Percentiles rank a stretch among this genome's conserved stretches.
These are phyloP conservation scores for Heteromormyrus szaboi DNA, from an alignment of 2,797 vertebrate genomes.

Conservation along the genomic window DNA sequence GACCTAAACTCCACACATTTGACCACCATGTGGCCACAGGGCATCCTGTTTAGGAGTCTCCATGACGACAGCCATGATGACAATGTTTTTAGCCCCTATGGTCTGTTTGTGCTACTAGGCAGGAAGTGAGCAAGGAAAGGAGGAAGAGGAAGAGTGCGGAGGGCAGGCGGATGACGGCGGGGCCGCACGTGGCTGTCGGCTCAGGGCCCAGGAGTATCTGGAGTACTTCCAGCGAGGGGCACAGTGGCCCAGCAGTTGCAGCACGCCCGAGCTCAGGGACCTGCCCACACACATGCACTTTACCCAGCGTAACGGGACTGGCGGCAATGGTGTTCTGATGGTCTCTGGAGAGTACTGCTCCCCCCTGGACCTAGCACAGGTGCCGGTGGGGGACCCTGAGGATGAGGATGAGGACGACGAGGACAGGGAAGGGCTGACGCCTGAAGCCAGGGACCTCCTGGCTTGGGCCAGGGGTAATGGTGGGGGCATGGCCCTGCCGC, in stretches of 20 bases:
- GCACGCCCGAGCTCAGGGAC: constrained; percentile 78
- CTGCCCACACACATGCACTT: constrained; percentile 70
- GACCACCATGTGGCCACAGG: not conserved
- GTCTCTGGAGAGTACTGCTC: constrained; percentile 61
- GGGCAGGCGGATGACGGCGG: constrained; percentile 38
- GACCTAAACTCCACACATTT: not conserved
- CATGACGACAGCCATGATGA: not conserved
- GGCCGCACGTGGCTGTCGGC: constrained; percentile 79
- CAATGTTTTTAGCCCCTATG: not conserved
- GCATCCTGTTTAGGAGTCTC: not conserved
- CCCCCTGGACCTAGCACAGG: constrained; percentile 67
- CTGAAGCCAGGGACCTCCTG: constrained; percentile 31
- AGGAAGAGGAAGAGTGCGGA: constrained; percentile 49
- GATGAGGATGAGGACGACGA: constrained; percentile 77
- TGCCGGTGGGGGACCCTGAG: constrained; percentile 50
- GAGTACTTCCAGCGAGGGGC: constrained; percentile 93
- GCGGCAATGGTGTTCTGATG: constrained; percentile 74
- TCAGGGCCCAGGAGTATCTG: constrained; percentile 89
- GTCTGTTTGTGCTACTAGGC: constrained; percentile 40
- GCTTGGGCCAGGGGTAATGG: constrained; percentile 40
- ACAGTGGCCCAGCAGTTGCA: constrained; percentile 73
- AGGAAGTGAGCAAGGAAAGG: constrained; percentile 61
- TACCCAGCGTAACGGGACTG: constrained; percentile 65
- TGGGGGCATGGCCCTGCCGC: constrained; percentile 51
- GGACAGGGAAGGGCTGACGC: constrained; percentile 62